These are phyloP conservation scores for Pardosa pseudoannulata DNA, from an alignment of 2,888 invertebrate genomes.

Conservation along the genomic window DNA sequence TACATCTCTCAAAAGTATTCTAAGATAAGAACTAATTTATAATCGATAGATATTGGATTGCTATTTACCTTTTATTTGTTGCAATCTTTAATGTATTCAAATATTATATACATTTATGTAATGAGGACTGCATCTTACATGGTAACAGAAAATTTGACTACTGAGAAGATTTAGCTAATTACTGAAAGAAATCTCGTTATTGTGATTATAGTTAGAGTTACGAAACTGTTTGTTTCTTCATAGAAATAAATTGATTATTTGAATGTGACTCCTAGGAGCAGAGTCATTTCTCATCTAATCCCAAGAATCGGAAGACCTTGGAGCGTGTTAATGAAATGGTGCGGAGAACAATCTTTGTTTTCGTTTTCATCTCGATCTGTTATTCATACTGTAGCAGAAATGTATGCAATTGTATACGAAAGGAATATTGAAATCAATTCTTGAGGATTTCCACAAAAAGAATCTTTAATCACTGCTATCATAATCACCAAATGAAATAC, in stretches of 20 bases:
- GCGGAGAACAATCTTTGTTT: not conserved
- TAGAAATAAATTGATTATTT: not conserved
- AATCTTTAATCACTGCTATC: no score
- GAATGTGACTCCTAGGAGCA: not conserved
- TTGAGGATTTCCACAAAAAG: no score
- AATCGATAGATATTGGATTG: no score
- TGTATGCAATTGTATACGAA: not conserved
- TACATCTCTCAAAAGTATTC: no score
- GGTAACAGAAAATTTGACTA: no score
- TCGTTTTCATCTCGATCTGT: not conserved
- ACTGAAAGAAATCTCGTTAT: not conserved
- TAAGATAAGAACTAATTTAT: no score
- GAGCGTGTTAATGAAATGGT: constrained; percentile 1
- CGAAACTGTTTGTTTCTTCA: not conserved
- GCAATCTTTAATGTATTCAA: no score
- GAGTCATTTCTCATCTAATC: not conserved
- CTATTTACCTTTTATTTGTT: no score
- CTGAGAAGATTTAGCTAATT: not conserved
- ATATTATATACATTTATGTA: no score
- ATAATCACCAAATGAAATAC: no score
- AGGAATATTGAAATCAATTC: not conserved
- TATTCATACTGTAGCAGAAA: not conserved
- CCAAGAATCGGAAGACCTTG: not conserved
- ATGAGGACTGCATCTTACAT: no score
- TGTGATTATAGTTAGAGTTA: not conserved